Evolutionary conservation across 2,113 vertebrate species (phyloP).

Genomic region (Serranochromis macrocephalus): DNA sequence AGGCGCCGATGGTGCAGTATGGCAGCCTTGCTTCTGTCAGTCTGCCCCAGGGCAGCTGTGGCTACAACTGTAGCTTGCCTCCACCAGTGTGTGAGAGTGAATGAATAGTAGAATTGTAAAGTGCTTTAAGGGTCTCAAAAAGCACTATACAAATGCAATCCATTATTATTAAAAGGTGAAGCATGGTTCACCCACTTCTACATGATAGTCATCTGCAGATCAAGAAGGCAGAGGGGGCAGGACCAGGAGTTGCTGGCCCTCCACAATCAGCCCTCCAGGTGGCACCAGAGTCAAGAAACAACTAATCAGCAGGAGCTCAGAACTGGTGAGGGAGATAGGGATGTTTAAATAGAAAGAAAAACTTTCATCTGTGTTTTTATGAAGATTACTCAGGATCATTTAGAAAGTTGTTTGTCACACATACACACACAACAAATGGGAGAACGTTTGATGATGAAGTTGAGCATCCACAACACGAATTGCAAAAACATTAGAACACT

Average conservation of each 20-base stretch:
- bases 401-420: neutral
- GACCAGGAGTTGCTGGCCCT: neutral
- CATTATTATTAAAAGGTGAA: neutral
- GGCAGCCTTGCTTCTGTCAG: neutral
- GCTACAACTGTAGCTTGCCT: neutral
- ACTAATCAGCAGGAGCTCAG: neutral
- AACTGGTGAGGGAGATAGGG: neutral
- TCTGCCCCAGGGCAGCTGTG: neutral
- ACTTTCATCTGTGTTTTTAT: neutral
- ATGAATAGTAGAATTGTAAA: neutral
- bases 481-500: neutral
- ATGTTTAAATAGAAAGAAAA: neutral
- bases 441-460: neutral
- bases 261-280: constrained; percentile 25
- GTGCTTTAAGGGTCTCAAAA: neutral
- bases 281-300: constrained; percentile 38
- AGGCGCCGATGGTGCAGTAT: accelerated
- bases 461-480: neutral
- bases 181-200: neutral
- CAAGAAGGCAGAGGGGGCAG: neutral
- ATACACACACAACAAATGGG: neutral
- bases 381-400: neutral
- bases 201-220: neutral
- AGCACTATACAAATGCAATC: neutral
- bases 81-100: neutral